These are phyloP conservation scores for Gasterosteus nipponicus DNA, from an alignment of 2,113 vertebrate species.

Conservation along the genomic window DNA sequence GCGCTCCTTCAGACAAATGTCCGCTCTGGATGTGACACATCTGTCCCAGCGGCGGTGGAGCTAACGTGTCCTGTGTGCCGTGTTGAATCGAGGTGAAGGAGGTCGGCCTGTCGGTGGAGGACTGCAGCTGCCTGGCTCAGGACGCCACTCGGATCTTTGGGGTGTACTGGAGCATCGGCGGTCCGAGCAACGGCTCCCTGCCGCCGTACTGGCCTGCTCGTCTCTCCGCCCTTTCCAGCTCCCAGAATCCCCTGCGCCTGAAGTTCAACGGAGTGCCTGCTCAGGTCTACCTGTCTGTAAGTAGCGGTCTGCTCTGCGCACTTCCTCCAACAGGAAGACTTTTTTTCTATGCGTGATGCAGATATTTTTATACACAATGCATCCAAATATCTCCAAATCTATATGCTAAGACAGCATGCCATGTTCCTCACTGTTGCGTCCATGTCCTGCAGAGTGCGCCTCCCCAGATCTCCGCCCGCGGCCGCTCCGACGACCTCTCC, in stretches of 20 bases:
- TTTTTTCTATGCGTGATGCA: background rate
- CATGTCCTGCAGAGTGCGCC: constrained; percentile 79
- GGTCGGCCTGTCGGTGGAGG: constrained; percentile 78
- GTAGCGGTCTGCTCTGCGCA: constrained; percentile 29
- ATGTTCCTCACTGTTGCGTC: background rate
- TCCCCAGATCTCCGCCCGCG: constrained; percentile 73
- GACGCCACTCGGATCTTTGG: constrained; percentile 81
- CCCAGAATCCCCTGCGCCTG: constrained; percentile 75
- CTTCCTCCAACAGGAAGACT: background rate
- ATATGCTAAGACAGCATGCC: background rate
- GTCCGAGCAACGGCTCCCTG: constrained; percentile 60
- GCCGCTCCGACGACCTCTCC: constrained; percentile 81
- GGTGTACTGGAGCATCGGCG: constrained; percentile 79
- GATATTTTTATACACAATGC: background rate
- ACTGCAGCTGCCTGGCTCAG: constrained; percentile 84
- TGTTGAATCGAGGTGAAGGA: constrained; percentile 82
- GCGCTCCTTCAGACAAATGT: background rate
- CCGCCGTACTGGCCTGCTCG: constrained; percentile 79
- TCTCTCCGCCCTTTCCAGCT: constrained; percentile 79
- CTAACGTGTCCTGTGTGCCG: background rate
- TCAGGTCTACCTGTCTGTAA: constrained; percentile 83
- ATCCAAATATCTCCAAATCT: background rate
- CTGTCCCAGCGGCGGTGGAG: background rate
- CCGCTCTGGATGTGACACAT: background rate
- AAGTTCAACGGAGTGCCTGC: constrained; percentile 82